Percentiles rank a stretch among this genome's conserved stretches.
These are phyloP conservation scores for Lasioglossum zephyrum DNA, from an alignment of 2,888 invertebrate genomes.

Conservation along the genomic window DNA sequence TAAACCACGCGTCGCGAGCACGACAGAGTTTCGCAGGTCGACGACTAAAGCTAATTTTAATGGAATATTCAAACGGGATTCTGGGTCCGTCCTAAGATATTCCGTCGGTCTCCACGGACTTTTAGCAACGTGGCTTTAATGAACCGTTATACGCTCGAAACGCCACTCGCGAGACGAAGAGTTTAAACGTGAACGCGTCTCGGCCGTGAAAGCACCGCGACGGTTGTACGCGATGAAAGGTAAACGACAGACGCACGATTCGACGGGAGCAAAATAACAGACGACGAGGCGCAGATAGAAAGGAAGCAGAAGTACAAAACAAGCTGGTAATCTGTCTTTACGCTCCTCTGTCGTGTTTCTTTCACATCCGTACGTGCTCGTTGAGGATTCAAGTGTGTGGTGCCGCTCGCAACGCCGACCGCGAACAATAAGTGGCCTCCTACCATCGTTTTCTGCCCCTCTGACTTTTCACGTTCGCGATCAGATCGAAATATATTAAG, in stretches of 20 bases:
- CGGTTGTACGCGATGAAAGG: constrained; percentile 25
- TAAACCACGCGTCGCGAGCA: constrained; percentile 13
- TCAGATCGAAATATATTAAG: too few relatives aligned
- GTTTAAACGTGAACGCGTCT: constrained; percentile 42
- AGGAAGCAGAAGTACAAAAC: neutral
- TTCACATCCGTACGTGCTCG: neutral
- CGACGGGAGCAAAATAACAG: neutral
- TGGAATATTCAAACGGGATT: constrained; percentile 44
- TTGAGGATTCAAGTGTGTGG: constrained; percentile 9
- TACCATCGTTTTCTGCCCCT: neutral
- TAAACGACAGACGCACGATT: constrained; percentile 38
- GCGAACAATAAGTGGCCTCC: neutral
- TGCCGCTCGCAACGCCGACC: neutral
- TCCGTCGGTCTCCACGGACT: constrained; percentile 13
- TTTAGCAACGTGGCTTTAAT: constrained; percentile 43
- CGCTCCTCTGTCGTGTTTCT: neutral
- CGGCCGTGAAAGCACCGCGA: constrained; percentile 1
- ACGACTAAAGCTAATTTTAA: constrained; percentile 45
- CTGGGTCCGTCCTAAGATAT: constrained; percentile 23
- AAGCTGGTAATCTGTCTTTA: constrained; percentile 35
- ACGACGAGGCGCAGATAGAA: neutral
- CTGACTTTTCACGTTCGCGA: neutral
- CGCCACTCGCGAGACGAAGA: constrained; percentile 32
- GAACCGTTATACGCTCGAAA: constrained; percentile 24
- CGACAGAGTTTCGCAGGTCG: constrained; percentile 9